Evolutionary conservation across 2,113 vertebrate species (phyloP), one percentile per base, ranked within the genome.

Genomic region (Cryptotis parvus): DNA sequence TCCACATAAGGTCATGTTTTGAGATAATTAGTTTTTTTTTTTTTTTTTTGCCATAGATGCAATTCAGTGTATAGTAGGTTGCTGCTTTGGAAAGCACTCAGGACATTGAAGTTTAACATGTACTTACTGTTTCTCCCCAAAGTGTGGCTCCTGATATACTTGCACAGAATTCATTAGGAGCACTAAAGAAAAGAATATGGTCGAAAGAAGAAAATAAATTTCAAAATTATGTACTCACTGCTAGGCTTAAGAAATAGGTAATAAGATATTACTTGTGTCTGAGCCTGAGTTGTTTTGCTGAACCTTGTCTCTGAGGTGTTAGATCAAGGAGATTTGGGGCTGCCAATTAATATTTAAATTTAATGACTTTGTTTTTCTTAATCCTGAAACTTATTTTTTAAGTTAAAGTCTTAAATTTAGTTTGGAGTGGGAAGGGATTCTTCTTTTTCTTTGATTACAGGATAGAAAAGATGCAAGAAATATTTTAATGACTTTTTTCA

Each of bases 381-480:
- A 55, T 20, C 1, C 20, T 68, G 3, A 39, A 1, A 29, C 90
- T 3, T 65, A 33, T 41, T 91, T 86, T 87, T 94, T 87, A 91
- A 88, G 37, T 90, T 65, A 6, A n/a, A n/a, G 68, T 87, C 11
- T 87, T 76, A 91, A 82, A 39, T 84, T 87, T 94, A 90, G 61
- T 26, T 81, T 55, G 15, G 31, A 68, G 11, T 79, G 12, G n/a
- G n/a, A 10, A 14, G 84, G 18, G 7, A 5, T 63, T n/a, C 80
- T 49, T 76, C 74, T 35, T 66, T 18, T 65, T 72, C 22, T 55
- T 11, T 14, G 68, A 20, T 74, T 84, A 31, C 5, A 78, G 52
- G 81, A 65, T 69, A 72, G 15, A 87, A 90, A 90, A 80, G 9
- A 39, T 88, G 9, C 14, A 86, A 66, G 55, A 65, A 87, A 69